phyloP scores from a whole-genome alignment of 1,140 invertebrate genomes.

The Zaprionus taronus region DNA sequence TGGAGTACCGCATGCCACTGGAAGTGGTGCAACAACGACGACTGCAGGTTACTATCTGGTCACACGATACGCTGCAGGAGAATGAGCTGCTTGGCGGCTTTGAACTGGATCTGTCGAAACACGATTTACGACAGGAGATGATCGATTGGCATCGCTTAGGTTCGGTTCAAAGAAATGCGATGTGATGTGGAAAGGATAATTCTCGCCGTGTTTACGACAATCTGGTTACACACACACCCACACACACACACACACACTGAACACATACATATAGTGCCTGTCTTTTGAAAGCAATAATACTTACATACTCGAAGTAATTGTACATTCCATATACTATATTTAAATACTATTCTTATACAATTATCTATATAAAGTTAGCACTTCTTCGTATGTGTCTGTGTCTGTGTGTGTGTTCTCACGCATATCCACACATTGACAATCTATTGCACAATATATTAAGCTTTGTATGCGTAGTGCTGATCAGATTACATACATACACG shows the following conservation, averaged over 20 bases:
- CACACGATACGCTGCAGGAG: constrained; percentile 97
- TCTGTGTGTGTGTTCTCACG: constrained; percentile 5
- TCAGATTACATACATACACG: constrained; percentile 13
- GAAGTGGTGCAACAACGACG: constrained; percentile 90
- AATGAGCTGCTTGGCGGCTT: constrained; percentile 97
- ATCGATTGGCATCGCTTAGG: constrained; percentile 92
- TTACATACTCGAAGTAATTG: constrained; percentile 78
- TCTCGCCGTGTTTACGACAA: constrained; percentile 39
- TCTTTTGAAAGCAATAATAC: constrained; percentile 74
- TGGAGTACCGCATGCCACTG: constrained; percentile 94
- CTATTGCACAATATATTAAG: constrained; percentile 29
- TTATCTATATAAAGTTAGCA: constrained; percentile 34
- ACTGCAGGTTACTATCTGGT: constrained; percentile 97
- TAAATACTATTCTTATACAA: constrained; percentile 25
- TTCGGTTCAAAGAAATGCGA: constrained; percentile 85
- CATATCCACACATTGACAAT: constrained; percentile 7
- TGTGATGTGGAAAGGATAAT: constrained; percentile 5
- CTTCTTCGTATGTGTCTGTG: constrained; percentile 16
- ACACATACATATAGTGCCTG: constrained; percentile 53
- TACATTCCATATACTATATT: constrained; percentile 70
- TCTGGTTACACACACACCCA: constrained; percentile 35
- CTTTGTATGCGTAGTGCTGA: constrained; percentile 30
- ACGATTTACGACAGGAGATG: constrained; percentile 91
- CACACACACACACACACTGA: not conserved
- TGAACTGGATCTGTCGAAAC: constrained; percentile 89